phyloP scores from a whole-genome alignment of 35 echinoderm and acorn worm genomes.

The Chiridota heheva region DNA sequence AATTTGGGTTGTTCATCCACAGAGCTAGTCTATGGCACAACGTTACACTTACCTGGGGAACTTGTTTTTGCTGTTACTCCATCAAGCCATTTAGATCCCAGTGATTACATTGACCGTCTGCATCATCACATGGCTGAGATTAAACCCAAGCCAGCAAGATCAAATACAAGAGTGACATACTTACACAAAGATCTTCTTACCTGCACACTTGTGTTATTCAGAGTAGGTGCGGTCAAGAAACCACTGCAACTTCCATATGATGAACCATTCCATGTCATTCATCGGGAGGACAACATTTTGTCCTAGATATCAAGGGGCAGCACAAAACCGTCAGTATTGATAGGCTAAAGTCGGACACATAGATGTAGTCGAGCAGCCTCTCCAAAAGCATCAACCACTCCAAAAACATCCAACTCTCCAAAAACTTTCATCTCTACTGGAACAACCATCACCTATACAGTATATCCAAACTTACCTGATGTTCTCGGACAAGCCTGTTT shows the following conservation, averaged over 20 bases:
- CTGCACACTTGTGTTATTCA: slow-evolving; percentile 56
- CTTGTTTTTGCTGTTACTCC: slow-evolving; percentile 1
- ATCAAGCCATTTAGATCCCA: slow-evolving; percentile 16
- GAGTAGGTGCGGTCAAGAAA: slow-evolving; percentile 23
- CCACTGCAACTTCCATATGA: slow-evolving; percentile 45
- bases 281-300: slow-evolving; percentile 24
- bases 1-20: slow-evolving; percentile 36
- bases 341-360: too few relatives aligned
- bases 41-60: slow-evolving; percentile 22
- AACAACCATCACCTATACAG: too few relatives aligned
- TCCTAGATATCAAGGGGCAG: slow-evolving; percentile 9
- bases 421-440: too few relatives aligned
- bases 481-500: too few relatives aligned
- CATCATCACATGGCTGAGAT: slow-evolving; percentile 23
- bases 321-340: slow-evolving; percentile 41
- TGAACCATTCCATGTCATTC: slow-evolving; percentile 33
- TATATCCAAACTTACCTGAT: too few relatives aligned
- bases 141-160: neutral
- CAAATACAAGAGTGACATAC: neutral
- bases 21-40: slow-evolving; percentile 51
- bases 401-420: too few relatives aligned
- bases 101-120: slow-evolving; percentile 37
- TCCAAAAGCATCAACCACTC: too few relatives aligned
- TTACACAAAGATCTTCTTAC: slow-evolving; percentile 11
- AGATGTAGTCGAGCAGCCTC: too few relatives aligned